Evolutionary conservation across 2,888 invertebrate genomes (phyloP), one percentile per base, ranked within the genome.

Genomic region (Dusona sp.): DNA sequence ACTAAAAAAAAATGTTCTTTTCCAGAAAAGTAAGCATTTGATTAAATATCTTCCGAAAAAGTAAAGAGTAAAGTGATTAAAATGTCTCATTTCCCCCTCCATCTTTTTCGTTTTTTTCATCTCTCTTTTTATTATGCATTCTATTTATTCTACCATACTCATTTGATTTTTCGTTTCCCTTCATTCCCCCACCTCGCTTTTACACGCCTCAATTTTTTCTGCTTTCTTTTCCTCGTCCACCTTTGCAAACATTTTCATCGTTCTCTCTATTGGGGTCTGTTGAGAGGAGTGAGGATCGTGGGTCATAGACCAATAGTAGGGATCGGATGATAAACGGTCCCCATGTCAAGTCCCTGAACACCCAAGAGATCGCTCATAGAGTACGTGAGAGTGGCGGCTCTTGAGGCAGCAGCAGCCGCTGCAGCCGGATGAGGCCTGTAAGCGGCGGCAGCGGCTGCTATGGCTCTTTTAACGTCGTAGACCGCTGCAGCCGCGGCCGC

Each of bases 291-390:
- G 25, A 94, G 90, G 79, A 94, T 92, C 95, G 95, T 91, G 95
- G 96, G 96, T 95, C 97, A 96, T 94, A 97, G 96, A 79, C 97
- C 96, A 86, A 97, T 95, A 89, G 96, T 96, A 75, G 97, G 95
- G 83, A 97, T 95, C 85, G 96, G 96, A 92, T 97, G 96, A 93
- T 97, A 97, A 75, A 97, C 96, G 19, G 97, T 96, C 86, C 96
- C 96, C 92, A 96, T 94, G 91, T 97, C 97, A 86, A 97, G 95
- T 70, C 96, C 96, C 90, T 96, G 97, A 79, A 97, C 95, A 65
- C 97, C 97, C 81, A 98, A 95, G 88, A 97, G 94, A 92, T 97
- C 97, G 92, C 96, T 96, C 95, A 97, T 95, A 85, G 96, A 96
- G 93, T 97, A 97, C 70, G 96, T 95, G 84, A 96, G 95, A 36